phyloP scores from a whole-genome alignment of 2,888 invertebrate species.

The Dolomedes plantarius region DNA sequence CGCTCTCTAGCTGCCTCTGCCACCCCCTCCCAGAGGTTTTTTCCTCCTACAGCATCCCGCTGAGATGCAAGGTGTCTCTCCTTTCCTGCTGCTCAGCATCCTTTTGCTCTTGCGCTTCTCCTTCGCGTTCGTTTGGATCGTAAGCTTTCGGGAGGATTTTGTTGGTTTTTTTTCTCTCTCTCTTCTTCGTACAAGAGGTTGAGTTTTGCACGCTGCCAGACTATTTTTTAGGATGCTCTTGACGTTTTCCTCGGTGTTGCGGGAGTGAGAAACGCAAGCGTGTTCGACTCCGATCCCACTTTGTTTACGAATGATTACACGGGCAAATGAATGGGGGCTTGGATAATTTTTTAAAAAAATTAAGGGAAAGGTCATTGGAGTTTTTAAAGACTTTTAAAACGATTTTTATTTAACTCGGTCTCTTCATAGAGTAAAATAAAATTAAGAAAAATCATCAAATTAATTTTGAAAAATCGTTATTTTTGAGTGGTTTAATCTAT shows the following conservation, averaged over 20 bases:
- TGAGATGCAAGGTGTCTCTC: constrained; percentile 1
- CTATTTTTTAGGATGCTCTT: background rate
- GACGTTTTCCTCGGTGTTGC: background rate
- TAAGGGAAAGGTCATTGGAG: no score
- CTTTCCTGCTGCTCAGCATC: background rate
- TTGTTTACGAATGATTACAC: background rate
- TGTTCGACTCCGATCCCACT: no score
- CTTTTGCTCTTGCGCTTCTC: constrained; percentile 25
- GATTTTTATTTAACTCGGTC: no score
- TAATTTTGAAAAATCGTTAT: no score
- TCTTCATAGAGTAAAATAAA: no score
- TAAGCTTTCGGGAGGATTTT: constrained; percentile 11
- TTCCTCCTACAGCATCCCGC: background rate
- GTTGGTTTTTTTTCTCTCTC: no score
- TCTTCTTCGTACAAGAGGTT: background rate
- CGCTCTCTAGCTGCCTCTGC: constrained; percentile 17
- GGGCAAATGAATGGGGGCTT: no score
- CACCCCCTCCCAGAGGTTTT: background rate
- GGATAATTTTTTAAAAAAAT: no score
- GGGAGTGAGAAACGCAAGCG: background rate
- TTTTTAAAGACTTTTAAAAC: no score
- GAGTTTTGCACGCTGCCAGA: background rate
- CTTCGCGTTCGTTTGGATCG: constrained; percentile 5
- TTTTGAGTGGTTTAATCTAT: no score
- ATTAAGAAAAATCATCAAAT: no score